phyloP scores from a whole-genome alignment of 1,140 invertebrate genomes.

The Scaptomyza montana region DNA sequence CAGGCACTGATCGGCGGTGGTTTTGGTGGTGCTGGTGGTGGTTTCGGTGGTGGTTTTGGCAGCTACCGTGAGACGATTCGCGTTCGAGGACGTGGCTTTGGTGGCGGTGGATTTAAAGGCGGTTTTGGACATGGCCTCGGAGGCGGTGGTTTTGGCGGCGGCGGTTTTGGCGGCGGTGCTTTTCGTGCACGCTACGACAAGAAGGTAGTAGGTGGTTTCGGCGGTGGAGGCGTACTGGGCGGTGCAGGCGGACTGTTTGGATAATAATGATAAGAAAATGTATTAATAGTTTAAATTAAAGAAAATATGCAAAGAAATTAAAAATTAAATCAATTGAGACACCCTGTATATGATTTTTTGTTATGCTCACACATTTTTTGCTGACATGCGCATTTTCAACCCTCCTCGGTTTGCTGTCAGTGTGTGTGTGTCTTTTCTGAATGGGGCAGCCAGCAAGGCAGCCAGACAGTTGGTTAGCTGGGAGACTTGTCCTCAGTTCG shows the following conservation, averaged over 20 bases:
- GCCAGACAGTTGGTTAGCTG: constrained; percentile 18
- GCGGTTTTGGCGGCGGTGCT: constrained; percentile 58
- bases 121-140: constrained; percentile 33
- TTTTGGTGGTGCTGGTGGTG: constrained; percentile 44
- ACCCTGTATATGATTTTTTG: constrained; percentile 30
- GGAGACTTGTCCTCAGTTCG: constrained; percentile 43
- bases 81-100: constrained; percentile 66
- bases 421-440: constrained; percentile 39
- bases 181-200: constrained; percentile 68
- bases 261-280: constrained; percentile 15
- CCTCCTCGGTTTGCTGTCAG: constrained; percentile 26
- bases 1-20: constrained; percentile 49
- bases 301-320: constrained; percentile 14
- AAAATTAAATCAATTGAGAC: constrained; percentile 11
- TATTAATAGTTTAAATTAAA: constrained; percentile 3
- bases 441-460: constrained; percentile 31
- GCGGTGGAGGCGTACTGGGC: constrained; percentile 44
- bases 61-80: constrained; percentile 69
- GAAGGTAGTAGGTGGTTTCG: constrained; percentile 44
- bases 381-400: constrained; percentile 74
- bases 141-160: constrained; percentile 52
- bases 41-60: constrained; percentile 69
- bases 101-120: constrained; percentile 47
- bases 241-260: constrained; percentile 51
- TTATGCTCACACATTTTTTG: constrained; percentile 48